These are phyloP conservation scores for Tenualosa ilisha DNA, from an alignment of 2,797 vertebrate species.

Conservation along the genomic window DNA sequence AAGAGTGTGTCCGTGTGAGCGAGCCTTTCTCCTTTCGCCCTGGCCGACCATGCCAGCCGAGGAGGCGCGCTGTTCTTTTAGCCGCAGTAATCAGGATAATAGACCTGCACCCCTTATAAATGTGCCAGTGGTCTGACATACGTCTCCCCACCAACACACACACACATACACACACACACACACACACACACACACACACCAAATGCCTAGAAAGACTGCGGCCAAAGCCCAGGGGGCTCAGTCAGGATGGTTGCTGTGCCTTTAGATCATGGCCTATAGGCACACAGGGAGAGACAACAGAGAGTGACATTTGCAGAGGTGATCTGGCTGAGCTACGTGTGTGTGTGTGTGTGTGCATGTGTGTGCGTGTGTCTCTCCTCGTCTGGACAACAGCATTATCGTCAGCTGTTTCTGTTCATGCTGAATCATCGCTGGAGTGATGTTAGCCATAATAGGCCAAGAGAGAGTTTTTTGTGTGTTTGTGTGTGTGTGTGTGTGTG, in stretches of 20 bases:
- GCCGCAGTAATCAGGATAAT: constrained; percentile 19
- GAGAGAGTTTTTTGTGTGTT: background rate
- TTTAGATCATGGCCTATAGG: background rate
- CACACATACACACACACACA: background rate
- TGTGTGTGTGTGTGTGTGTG: too few relatives aligned
- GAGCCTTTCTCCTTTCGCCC: background rate
- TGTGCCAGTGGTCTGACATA: background rate
- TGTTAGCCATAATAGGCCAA: constrained; percentile 54
- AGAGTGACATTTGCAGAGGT: background rate
- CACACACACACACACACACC: background rate
- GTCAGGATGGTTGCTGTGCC: background rate
- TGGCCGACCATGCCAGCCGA: constrained; percentile 21
- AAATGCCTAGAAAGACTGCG: background rate
- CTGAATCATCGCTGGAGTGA: constrained; percentile 33
- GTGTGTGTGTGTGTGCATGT: background rate
- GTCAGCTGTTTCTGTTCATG: constrained; percentile 25
- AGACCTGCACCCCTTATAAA: background rate
- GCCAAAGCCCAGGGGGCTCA: background rate
- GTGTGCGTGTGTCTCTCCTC: background rate
- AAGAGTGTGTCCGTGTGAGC: constrained; percentile 27
- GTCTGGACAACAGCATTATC: background rate
- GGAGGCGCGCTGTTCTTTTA: background rate
- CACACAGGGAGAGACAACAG: background rate
- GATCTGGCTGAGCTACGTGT: background rate
- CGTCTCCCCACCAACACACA: background rate